Percentiles rank a stretch among this genome's conserved stretches.
Evolutionary conservation across 37 sponge, comb jelly and placozoan species (phyloP).

Genomic region (Hormiphora californensis): DNA sequence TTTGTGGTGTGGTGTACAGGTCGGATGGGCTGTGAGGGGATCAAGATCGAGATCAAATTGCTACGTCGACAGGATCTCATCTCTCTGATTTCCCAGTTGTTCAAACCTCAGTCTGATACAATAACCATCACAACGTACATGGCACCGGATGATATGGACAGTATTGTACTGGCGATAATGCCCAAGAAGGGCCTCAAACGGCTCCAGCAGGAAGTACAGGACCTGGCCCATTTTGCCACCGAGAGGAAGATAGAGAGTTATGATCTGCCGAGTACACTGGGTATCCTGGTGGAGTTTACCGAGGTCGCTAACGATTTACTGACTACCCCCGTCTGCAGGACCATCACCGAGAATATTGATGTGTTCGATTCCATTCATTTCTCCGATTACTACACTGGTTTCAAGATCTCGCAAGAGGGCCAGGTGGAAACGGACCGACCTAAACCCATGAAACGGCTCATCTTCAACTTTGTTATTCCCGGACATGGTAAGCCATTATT

Average conservation of each 20-base stretch:
- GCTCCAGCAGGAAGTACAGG: conserved; percentile 44
- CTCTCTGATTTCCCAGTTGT: conserved; percentile 37
- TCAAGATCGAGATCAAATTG: conserved; percentile 33
- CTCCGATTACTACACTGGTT: conserved; percentile 52
- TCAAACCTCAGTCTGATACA: conserved; percentile 52
- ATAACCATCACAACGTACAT: conserved; percentile 42
- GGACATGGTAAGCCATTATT: conserved; percentile 31
- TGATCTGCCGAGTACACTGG: conserved; percentile 19
- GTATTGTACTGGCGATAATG: conserved; percentile 45
- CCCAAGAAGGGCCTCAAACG: conserved; percentile 39
- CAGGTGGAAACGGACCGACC: conserved; percentile 38
- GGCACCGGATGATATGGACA: conserved; percentile 40
- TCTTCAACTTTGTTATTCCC: conserved; percentile 51
- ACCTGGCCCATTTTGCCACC: conserved; percentile 51
- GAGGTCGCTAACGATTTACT: conserved; percentile 46
- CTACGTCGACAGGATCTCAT: conserved; percentile 43
- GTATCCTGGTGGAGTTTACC: conserved; percentile 22
- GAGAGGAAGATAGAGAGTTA: conserved; percentile 37
- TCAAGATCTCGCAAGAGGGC: conserved; percentile 40
- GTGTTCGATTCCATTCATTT: conserved; percentile 45
- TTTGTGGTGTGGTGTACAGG: conserved; percentile 51
- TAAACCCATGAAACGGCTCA: conserved; percentile 4
- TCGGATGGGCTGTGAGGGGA: conserved; percentile 36
- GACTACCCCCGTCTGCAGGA: conserved; percentile 8
- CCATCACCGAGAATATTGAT: conserved; percentile 25